Evolutionary conservation across 2,888 invertebrate genomes (phyloP), one percentile per base, ranked within the genome.

Genomic region (Piscicola geometra): DNA sequence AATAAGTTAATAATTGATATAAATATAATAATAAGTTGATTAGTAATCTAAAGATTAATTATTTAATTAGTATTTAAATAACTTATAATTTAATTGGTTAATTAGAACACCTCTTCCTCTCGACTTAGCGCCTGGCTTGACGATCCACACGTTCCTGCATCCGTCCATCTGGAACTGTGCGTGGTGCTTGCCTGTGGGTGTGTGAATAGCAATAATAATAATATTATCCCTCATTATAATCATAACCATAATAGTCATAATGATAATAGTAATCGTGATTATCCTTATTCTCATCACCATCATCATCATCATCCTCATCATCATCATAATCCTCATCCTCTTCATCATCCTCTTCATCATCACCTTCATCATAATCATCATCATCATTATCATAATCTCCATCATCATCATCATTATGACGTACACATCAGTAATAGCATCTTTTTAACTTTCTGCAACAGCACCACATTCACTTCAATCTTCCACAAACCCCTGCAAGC

Each of bases 71-170:
- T 67, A 28, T 30, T 67, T 67, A 3, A 67, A 67, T 35, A 32
- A 32, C 15, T 67, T 35, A 28, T 67, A 67, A 9, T 3, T 3
- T 67, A 12, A 67, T 67, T 32, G 5, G 5, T 67, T 67, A 5
- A n/a, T n/a, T n/a, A n/a, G n/a, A n/a, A n/a, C n/a, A 35, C 67
- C 32, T 35, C 67, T 35, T 5, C 67, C 35, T 32, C 67, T 67
- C 5, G 67, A 67, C 33, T 35, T 35, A 32, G 32, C 60, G 0
- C 94, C 94, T 0, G 95, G 95, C 84, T 96, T 96, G 77, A 95
- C 89, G 79, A 96, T 95, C 95, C 96, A 96, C 80, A 94, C 90
- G 85, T 95, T 95, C 77, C 90, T 88, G 78, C 90, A 89, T 0
- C 95, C 96, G 84, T 96, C 95, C 80, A 91, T 89, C 47, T 83